Evolutionary conservation across 2,113 vertebrate species (phyloP).

Genomic region (Astur gentilis): DNA sequence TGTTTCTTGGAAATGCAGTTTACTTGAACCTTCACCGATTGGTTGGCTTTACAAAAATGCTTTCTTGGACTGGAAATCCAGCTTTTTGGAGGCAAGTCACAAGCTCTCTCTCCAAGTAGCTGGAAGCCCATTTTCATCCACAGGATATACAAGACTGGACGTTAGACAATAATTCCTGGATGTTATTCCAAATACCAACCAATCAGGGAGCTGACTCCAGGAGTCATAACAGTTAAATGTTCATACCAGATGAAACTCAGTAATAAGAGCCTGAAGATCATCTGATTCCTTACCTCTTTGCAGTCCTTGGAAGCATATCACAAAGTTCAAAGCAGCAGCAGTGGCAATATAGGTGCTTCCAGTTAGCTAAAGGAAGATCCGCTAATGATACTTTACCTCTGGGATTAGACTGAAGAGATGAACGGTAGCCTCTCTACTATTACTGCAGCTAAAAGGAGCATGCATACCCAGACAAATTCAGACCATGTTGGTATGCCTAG

Average conservation of each 20-base stretch:
- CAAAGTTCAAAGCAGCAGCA: neutral
- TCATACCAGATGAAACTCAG: neutral
- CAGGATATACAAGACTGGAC: neutral
- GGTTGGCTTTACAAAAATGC: neutral
- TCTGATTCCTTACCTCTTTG: conserved; percentile 38
- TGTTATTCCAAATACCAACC: neutral
- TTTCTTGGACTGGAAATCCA: conserved; percentile 21
- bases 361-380: neutral
- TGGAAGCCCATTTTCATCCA: conserved; percentile 7
- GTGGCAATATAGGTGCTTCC: neutral
- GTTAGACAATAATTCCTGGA: neutral
- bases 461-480: neutral
- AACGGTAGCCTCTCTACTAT: neutral
- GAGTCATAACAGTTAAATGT: neutral
- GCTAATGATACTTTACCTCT: neutral
- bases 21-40: conserved; percentile 45
- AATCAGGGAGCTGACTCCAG: neutral
- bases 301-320: neutral
- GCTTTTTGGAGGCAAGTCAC: neutral
- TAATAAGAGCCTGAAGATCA: conserved; percentile 19
- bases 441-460: neutral
- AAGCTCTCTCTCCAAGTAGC: neutral
- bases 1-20: conserved; percentile 5
- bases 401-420: neutral
- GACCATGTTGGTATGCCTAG: neutral